A percentile compares a stretch with the other conserved stretches of the same genome.
Conservation (phyloP, 2,113 vertebrate genomes). For the Microtus montanus region DNA sequence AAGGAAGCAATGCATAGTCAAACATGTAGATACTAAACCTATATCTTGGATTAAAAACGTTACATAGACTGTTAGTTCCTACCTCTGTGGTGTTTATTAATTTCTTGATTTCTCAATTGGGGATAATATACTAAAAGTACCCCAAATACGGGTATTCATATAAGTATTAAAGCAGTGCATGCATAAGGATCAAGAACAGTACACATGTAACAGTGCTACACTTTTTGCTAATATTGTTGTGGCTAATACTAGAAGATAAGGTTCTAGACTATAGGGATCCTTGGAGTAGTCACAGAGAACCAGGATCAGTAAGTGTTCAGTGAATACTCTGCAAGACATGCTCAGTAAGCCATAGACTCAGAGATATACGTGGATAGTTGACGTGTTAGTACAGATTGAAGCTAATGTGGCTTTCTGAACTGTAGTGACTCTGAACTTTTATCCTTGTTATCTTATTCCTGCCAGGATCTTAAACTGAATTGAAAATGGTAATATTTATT, state of each 20-base stretch:
- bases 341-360: background rate
- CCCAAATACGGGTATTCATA: background rate
- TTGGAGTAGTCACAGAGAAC: background rate
- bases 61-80: background rate
- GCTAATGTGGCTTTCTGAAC: conserved; percentile 18
- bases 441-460: background rate
- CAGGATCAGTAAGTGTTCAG: background rate
- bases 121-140: background rate
- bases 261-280: background rate
- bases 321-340: background rate
- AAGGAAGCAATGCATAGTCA: background rate
- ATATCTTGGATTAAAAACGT: background rate
- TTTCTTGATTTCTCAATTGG: conserved; percentile 14
- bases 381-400: conserved; percentile 28
- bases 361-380: background rate
- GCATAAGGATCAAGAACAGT: background rate
- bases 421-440: conserved; percentile 6
- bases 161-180: background rate
- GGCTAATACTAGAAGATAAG: background rate
- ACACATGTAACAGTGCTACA: background rate
- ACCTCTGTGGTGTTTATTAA: background rate
- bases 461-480: background rate
- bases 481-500: conserved; percentile 36
- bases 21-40: background rate
- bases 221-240: background rate